Conservation (phyloP, 2,113 vertebrate species). For the Pitta sordida region DNA sequence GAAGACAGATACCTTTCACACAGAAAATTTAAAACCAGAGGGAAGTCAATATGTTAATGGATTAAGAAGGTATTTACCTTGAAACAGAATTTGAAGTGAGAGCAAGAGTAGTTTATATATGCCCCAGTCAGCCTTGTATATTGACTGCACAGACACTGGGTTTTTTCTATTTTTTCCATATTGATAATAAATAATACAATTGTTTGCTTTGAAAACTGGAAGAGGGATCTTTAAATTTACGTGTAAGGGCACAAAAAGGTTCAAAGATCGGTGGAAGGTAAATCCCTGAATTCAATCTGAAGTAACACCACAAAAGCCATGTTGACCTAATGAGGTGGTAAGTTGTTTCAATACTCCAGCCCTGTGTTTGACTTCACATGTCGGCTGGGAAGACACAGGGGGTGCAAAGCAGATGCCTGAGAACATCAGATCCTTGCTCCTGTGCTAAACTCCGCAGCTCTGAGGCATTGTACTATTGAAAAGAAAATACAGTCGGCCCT, state of each 20-base stretch:
- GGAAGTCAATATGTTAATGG: background rate
- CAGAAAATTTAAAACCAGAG: background rate
- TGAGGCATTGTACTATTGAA: fast-evolving
- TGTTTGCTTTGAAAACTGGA: background rate
- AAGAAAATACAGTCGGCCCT: too few relatives aligned
- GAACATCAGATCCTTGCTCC: fast-evolving
- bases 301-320: background rate
- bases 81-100: background rate
- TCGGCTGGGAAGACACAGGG: fast-evolving
- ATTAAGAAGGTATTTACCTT: background rate
- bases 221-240: background rate
- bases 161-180: background rate
- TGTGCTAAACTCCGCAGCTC: background rate
- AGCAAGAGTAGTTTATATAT: background rate
- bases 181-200: background rate
- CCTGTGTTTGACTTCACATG: fast-evolving
- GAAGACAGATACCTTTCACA: background rate
- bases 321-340: background rate
- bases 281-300: background rate
- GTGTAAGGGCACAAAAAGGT: fast-evolving
- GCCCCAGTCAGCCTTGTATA: fast-evolving
- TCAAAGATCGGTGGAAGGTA: background rate
- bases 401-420: background rate
- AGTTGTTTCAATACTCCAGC: fast-evolving
- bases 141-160: background rate